Conservation (phyloP, 2,113 vertebrate species). For the Casuarius casuarius region DNA sequence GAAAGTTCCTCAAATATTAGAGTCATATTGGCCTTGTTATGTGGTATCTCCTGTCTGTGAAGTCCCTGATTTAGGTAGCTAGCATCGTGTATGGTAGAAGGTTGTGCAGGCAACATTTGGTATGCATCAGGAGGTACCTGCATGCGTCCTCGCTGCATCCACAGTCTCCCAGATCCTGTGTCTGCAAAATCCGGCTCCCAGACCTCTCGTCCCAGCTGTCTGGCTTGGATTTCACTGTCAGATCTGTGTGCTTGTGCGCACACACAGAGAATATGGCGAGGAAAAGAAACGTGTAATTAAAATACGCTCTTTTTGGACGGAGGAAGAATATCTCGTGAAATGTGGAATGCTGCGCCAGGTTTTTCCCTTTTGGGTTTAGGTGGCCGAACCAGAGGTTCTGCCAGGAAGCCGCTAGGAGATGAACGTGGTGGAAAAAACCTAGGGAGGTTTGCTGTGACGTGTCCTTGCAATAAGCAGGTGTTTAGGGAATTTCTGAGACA, state of each 20-base stretch:
- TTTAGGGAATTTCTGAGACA: background rate
- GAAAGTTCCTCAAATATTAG: no score
- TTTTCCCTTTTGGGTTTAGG: background rate
- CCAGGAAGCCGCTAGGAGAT: background rate
- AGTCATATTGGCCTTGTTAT: no score
- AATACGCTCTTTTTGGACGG: background rate
- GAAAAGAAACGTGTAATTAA: background rate
- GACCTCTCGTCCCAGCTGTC: background rate
- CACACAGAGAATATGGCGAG: background rate
- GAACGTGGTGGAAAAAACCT: background rate
- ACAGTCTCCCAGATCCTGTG: background rate
- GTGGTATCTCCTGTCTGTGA: no score
- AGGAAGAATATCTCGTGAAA: background rate
- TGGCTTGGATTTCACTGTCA: background rate
- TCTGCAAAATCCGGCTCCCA: background rate
- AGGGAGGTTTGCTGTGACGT: background rate
- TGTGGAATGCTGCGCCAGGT: background rate
- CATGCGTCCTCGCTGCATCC: no score
- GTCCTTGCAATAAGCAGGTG: accelerated
- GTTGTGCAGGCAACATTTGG: no score
- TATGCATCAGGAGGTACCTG: no score
- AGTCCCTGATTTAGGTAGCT: no score
- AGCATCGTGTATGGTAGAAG: no score
- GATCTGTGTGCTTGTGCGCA: background rate
- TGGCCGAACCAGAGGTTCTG: background rate